Evolutionary conservation across 1,140 invertebrate species (phyloP).

Genomic region (Apolygus lucorum): DNA sequence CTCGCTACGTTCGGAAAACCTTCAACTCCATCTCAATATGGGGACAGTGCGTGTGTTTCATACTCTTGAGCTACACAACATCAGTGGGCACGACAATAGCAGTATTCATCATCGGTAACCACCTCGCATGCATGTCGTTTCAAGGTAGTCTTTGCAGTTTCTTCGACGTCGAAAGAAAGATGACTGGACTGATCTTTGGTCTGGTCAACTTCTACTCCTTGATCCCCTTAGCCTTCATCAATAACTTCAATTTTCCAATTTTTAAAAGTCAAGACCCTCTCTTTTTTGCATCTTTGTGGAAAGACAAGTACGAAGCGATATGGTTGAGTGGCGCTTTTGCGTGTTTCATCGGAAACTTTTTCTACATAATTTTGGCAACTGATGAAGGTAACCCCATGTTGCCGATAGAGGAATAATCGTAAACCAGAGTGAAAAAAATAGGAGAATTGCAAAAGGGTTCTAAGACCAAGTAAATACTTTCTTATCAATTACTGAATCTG

Average conservation of each 20-base stretch:
- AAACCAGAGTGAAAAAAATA: too few species aligned
- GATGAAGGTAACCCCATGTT: not conserved
- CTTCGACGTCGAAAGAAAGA: conserved; percentile 1
- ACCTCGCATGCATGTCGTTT: not conserved
- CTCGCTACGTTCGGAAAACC: not conserved
- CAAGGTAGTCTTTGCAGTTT: not conserved
- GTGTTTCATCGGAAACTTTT: not conserved
- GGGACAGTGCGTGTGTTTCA: not conserved
- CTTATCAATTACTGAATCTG: too few species aligned
- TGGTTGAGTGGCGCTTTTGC: not conserved
- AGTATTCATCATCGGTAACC: not conserved
- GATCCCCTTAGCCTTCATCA: not conserved
- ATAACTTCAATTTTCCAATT: not conserved
- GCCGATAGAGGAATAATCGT: not conserved
- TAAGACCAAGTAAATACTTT: too few species aligned
- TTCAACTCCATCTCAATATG: not conserved
- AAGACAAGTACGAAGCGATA: not conserved
- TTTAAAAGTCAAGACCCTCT: not conserved
- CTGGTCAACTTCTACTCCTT: not conserved
- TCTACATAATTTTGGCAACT: not conserved
- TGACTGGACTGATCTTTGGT: not conserved
- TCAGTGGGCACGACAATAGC: not conserved
- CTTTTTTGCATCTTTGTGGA: not conserved
- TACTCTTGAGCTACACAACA: not conserved
- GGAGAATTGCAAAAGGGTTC: too few species aligned